A percentile compares a stretch with the other conserved stretches of the same genome.
phyloP scores from a whole-genome alignment of 2,797 vertebrate genomes.

The Acrossocheilus wenchowensis region DNA sequence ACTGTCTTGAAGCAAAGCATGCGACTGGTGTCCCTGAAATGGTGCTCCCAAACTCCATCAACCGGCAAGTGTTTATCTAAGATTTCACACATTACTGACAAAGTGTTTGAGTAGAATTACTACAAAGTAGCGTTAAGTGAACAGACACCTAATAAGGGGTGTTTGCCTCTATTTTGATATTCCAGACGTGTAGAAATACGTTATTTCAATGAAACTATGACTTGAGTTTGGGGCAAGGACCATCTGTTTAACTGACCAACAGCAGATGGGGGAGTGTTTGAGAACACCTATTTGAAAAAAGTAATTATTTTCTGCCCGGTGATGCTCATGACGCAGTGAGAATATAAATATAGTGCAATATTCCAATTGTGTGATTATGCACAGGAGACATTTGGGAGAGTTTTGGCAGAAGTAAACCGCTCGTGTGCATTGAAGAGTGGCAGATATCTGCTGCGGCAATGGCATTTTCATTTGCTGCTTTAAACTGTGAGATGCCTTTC shows the following conservation, averaged over 20 bases:
- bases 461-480: slow-evolving; percentile 55
- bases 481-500: slow-evolving; percentile 43
- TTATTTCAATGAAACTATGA: background rate
- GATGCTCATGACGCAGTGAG: background rate
- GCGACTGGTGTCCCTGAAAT: slow-evolving; percentile 64
- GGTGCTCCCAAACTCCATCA: slow-evolving; percentile 17
- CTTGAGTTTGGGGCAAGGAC: background rate
- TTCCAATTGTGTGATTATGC: slow-evolving; percentile 16
- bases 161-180: slow-evolving; percentile 45
- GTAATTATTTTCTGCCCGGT: background rate
- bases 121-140: slow-evolving; percentile 47
- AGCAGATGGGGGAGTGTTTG: background rate
- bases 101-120: slow-evolving; percentile 57
- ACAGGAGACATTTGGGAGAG: background rate
- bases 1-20: slow-evolving; percentile 65
- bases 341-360: slow-evolving; percentile 1
- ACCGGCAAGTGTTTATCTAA: slow-evolving; percentile 62
- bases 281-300: background rate
- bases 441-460: slow-evolving; percentile 32
- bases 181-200: background rate
- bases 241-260: background rate
- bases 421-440: slow-evolving; percentile 41
- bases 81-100: slow-evolving; percentile 61
- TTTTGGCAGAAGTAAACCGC: background rate
- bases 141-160: background rate